Base-by-base conservation (phyloP, 35 echinoderm and acorn worm species). In the Hemicentrotus pulcherrimus region DNA sequence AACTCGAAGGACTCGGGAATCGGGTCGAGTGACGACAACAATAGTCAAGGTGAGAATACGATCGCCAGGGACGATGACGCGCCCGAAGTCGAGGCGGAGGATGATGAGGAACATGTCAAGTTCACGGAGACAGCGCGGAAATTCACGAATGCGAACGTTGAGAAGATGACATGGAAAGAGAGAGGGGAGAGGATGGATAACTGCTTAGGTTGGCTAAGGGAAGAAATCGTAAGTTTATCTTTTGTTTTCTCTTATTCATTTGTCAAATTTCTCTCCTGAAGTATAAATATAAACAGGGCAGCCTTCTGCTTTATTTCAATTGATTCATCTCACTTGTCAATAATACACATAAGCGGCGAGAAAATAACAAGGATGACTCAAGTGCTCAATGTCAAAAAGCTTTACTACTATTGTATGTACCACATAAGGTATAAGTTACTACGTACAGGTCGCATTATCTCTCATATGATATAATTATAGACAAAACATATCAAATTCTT, bases 1-100 rank as follows among this genome's bases (percentile, higher is more conserved):
- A 93, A 93, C 91, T 93, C 91, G 46, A 93, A 93, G 7, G 91
- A 93, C 48, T 93, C 91, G 6, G 91, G 91, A 5, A 93, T 93
- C 46, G 91, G 91, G 16, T 50, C 46, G 18, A 31, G 91, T 47
- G 91, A 93, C 45, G 91, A 93, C 91, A 47, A 33, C 88, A 90
- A 47, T 46, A 93, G 91, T 24, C 91, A 47, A 46, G 46, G 46
- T 3, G 91, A 93, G 46, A 93, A 5, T 16, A 31, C 32, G 45
- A 93, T 93, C 45, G 13, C 45, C 48, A 32, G 48, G 30, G 91
- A 93, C 4, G 46, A 58, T 9, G 18, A n/a, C 0, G 18, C 11
- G 10, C 32, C 32, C 32, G 91, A 0, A 9, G 48, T 58, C 32
- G 91, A 93, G 18, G 91, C 13, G 48, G 91, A 93, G 48, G 91